Percentiles rank a stretch among this genome's conserved stretches.
phyloP scores from a whole-genome alignment of 92 coral and sea anemone genomes.

The Virgularia gustaviana region DNA sequence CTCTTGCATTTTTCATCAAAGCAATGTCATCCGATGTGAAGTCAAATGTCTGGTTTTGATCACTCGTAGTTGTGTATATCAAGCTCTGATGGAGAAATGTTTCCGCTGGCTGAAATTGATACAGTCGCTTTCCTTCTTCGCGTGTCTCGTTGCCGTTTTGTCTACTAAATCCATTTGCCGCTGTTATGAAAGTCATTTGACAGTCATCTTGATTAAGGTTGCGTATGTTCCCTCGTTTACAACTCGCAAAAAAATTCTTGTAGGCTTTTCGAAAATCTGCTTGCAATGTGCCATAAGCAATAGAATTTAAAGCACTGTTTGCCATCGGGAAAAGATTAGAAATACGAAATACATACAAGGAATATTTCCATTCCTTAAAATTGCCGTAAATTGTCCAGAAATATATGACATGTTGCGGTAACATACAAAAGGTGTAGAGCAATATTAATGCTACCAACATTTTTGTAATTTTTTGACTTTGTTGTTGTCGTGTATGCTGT shows the following conservation, averaged over 20 bases:
- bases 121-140: too few species aligned
- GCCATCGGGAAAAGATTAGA: constrained; percentile 98
- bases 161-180: too few species aligned
- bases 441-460: constrained; percentile 82
- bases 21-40: neutral
- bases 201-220: too few species aligned
- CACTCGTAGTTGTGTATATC: too few species aligned
- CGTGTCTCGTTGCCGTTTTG: too few species aligned
- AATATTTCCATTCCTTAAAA: constrained; percentile 57
- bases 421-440: constrained; percentile 87
- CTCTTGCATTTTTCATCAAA: constrained; percentile 16
- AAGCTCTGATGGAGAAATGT: neutral
- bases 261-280: constrained; percentile 85
- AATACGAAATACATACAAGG: constrained; percentile 76
- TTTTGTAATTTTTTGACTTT: constrained; percentile 88
- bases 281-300: constrained; percentile 88
- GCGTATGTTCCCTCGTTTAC: too few species aligned
- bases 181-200: too few species aligned
- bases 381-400: constrained; percentile 74
- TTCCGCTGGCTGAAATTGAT: neutral
- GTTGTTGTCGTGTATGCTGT: constrained; percentile 71
- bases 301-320: constrained; percentile 91
- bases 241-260: constrained; percentile 72
- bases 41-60: too few species aligned
- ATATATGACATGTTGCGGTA: constrained; percentile 88